Conservation (phyloP, 2,888 invertebrate species). For the Drosophila meridionalis region DNA sequence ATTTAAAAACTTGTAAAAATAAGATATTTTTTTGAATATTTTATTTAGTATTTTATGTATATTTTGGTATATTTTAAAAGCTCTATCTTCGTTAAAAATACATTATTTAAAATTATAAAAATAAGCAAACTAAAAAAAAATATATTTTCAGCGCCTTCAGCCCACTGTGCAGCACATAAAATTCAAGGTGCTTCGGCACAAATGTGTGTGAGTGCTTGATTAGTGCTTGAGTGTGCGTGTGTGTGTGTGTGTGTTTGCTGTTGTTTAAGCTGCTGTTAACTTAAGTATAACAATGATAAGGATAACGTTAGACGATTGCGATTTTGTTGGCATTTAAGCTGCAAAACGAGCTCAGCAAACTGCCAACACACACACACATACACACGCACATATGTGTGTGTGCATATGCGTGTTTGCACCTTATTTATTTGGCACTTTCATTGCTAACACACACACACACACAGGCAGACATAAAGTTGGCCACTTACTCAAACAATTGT, state of each 20-base stretch:
- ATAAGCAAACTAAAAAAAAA: no score
- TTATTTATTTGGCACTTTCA: constrained; percentile 73
- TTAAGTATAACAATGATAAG: constrained; percentile 82
- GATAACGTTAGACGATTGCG: constrained; percentile 72
- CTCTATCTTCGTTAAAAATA: no score
- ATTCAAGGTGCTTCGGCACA: constrained; percentile 22
- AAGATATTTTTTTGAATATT: no score
- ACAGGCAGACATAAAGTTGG: constrained; percentile 25
- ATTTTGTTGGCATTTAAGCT: constrained; percentile 64
- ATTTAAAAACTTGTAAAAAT: no score
- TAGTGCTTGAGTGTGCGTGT: constrained; percentile 48
- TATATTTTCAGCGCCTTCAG: not conserved
- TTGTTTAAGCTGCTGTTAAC: constrained; percentile 80
- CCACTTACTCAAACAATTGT: constrained; percentile 66
- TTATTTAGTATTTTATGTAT: no score
- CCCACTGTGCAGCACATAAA: constrained; percentile 52
- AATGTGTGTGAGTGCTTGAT: constrained; percentile 56
- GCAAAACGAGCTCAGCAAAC: constrained; percentile 32
- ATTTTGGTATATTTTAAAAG: no score
- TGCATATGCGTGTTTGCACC: constrained; percentile 42
- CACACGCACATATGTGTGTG: constrained; percentile 1
- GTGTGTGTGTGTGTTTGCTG: constrained; percentile 31
- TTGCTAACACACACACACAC: constrained; percentile 33
- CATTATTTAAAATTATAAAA: no score
- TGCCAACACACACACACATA: constrained; percentile 15